Base-by-base conservation (phyloP, 1,140 invertebrate species). In the Ceratina australensis region DNA sequence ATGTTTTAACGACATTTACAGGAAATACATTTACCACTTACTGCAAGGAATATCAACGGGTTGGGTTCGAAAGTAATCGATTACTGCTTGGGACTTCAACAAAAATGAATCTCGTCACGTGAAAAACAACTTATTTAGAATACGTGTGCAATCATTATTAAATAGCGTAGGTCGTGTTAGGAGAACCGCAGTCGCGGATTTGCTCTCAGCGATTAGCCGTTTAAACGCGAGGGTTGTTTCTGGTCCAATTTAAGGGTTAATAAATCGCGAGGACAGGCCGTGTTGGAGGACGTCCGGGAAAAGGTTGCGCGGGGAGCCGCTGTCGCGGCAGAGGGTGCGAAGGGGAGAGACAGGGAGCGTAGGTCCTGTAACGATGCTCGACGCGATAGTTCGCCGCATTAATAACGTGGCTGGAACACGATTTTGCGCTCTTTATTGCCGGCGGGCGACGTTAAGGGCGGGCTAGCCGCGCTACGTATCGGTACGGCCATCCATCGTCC, bases 381-480 rank as follows among this genome's bases (percentile, higher is more conserved):
- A 63, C 60, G 80, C 78, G 83, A 85, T 86, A 85, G 81, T 78
- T 83, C 61, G 57, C 60, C 67, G 76, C 83, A 85, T 86, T 86
- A 86, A 85, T 86, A 86, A 83, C 81, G 64, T 74, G 74, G 73
- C 16, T 81, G 83, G 72, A 72, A 85, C 83, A 86, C 74, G 84
- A 80, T 85, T 86, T 86, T 78, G 74, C 73, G 84, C 73, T 86
- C 81, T 85, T 86, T 85, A 80, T 85, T 85, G 83, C 78, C 81
- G 74, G 68, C 50, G 78, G 81, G 65, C 78, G 68, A 28, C 80
- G 80, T 79, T 84, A 69, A 75, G 76, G 72, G 78, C 77, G 69
- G 72, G 73, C 66, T 65, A 80, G 73, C 28, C 33, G 72, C 50
- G 57, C 16, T 63, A 78, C 72, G 68, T 81, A 85, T 86, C 78